Conservation (phyloP, 2,888 invertebrate genomes). For the Schizaphis graminum region DNA sequence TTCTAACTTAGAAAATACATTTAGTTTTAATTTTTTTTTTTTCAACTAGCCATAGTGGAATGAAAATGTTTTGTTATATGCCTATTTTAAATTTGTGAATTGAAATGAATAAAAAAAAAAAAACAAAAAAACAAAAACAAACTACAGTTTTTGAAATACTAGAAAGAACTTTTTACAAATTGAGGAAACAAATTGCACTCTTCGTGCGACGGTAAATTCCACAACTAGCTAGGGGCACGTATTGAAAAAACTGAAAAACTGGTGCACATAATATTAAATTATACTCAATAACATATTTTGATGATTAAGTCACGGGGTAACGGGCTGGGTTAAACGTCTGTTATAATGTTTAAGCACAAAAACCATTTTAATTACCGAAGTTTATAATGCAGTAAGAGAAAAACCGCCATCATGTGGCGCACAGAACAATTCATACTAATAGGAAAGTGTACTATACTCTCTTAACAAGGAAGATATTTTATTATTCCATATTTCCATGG, state of each 20-base stretch:
- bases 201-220: background rate
- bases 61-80: background rate
- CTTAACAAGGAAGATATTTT: background rate
- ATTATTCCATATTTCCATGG: background rate
- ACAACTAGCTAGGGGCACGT: background rate
- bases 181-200: background rate
- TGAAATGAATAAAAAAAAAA: background rate
- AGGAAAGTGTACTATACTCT: background rate
- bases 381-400: background rate
- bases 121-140: background rate
- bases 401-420: background rate
- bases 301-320: background rate
- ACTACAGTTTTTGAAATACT: background rate
- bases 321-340: background rate
- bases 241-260: background rate
- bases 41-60: background rate
- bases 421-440: slow-evolving; percentile 11
- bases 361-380: background rate
- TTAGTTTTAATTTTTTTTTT: background rate
- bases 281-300: background rate
- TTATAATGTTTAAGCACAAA: background rate
- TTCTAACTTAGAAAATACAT: background rate
- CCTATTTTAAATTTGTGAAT: background rate
- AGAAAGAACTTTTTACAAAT: background rate
- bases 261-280: background rate